Evolutionary conservation across 2,797 vertebrate species (phyloP), one percentile per base, ranked within the genome.

Genomic region (Alouatta caraya): DNA sequence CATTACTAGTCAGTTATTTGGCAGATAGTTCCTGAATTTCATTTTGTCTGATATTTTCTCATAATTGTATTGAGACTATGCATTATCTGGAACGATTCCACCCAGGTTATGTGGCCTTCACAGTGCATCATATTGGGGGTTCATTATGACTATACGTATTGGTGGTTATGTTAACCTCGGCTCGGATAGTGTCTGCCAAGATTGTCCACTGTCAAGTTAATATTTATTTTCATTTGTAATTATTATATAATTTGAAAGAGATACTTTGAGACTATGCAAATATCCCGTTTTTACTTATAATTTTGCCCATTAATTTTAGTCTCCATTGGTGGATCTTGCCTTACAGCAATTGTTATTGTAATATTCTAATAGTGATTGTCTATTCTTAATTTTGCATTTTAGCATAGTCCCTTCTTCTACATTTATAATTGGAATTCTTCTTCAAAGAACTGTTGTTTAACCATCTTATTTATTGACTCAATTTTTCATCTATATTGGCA

Each of bases 331-430:
- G 52, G 55, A 75, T 70, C 3, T 55, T 89, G 44, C 44, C 64
- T 52, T 46, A 1, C 19, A 87, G 55, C 42, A 84, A 30, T 37
- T 59, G 11, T 76, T 85, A 85, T 14, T 72, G 22, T 55, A 30
- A 37, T n/a, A 81, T 52, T 82, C 80, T 83, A 88, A 57, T 9
- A 75, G 46, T 26, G 39, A 46, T 59, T 50, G 93, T 88, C 28
- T 67, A 46, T 75, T 94, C 94, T 15, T 30, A 44, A 59, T 93
- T 94, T 88, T 80, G 3, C 52, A 67, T 92, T 90, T 84, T 79
- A 80, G 75, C 14, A 2, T 4, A 78, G n/a, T 72, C 6, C 14
- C 50, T 70, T 24, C 33, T 92, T 90, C 30, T 86, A 52, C 15
- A 76, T 76, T 82, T 92, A 82, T 9, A 85, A 95, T 11, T 19